Evolutionary conservation across 2,113 vertebrate species (phyloP).

Genomic region (Ctenomys sociabilis): DNA sequence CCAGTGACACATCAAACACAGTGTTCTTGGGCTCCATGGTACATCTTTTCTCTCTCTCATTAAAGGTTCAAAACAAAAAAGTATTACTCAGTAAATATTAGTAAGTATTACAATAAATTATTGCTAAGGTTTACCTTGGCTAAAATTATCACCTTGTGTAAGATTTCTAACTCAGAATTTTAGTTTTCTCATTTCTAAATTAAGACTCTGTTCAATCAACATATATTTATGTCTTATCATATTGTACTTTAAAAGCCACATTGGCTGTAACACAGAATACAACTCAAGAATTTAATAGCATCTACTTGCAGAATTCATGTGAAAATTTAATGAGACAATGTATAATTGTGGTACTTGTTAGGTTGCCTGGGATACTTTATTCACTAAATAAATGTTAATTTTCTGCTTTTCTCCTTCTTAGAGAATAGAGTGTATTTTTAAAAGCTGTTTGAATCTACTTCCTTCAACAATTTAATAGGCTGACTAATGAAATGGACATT

Average conservation of each 20-base stretch:
- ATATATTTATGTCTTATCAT: neutral
- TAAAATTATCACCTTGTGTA: neutral
- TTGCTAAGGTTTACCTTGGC: neutral
- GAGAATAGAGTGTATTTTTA: neutral
- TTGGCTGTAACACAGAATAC: conserved; percentile 1
- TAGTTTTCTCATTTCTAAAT: conserved; percentile 43
- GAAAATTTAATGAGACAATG: conserved; percentile 57
- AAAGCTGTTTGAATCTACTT: neutral
- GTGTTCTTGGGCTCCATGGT: no score
- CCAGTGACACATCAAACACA: no score
- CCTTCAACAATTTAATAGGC: neutral
- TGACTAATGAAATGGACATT: neutral
- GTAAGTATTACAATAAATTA: neutral
- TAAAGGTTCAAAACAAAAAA: no score
- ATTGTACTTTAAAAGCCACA: neutral
- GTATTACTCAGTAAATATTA: neutral
- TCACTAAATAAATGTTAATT: conserved; percentile 53
- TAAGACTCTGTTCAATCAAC: neutral
- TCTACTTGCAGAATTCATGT: conserved; percentile 34
- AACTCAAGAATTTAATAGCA: conserved; percentile 18
- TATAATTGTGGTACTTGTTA: conserved; percentile 55
- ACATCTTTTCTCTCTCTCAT: no score
- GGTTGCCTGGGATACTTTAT: neutral
- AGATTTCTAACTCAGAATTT: neutral
- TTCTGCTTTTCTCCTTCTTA: neutral